phyloP scores from a whole-genome alignment of 2,113 vertebrate genomes.

The Tenrec ecaudatus region DNA sequence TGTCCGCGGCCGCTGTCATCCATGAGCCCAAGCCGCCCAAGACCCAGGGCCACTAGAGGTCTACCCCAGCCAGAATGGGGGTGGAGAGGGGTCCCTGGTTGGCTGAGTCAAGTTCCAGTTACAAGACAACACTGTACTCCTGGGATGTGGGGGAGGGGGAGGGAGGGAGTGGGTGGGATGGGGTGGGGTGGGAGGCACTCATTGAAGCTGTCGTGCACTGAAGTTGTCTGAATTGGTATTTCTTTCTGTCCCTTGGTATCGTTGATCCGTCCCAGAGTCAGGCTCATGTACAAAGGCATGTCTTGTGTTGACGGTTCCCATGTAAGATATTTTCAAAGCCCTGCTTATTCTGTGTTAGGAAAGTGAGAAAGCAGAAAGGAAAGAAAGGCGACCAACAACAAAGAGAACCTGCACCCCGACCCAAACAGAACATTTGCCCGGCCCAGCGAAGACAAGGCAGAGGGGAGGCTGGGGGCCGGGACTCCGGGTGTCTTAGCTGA shows the following conservation, averaged over 20 bases:
- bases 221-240: slow-evolving; percentile 86
- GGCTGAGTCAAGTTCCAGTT: slow-evolving; percentile 81
- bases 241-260: slow-evolving; percentile 90
- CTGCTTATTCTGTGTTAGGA: slow-evolving; percentile 90
- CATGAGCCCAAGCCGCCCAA: slow-evolving; percentile 94
- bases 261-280: slow-evolving; percentile 92
- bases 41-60: slow-evolving; percentile 92
- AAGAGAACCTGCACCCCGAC: not conserved
- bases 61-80: not conserved
- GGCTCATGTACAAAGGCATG: slow-evolving; percentile 93
- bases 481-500: not conserved
- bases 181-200: slow-evolving; percentile 49
- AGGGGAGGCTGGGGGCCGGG: not conserved
- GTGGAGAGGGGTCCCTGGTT: slow-evolving; percentile 52
- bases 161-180: slow-evolving; percentile 57
- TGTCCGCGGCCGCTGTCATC: slow-evolving; percentile 91
- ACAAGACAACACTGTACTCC: slow-evolving; percentile 78
- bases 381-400: slow-evolving; percentile 67
- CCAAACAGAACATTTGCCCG: not conserved
- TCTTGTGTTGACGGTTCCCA: slow-evolving; percentile 90
- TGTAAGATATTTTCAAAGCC: slow-evolving; percentile 90
- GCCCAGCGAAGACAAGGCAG: not conserved
- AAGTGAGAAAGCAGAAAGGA: slow-evolving; percentile 84
- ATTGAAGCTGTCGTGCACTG: slow-evolving; percentile 73
- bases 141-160: slow-evolving; percentile 50